Conservation (phyloP, 2,888 invertebrate genomes). For the Omphaloscelis lunosa region DNA sequence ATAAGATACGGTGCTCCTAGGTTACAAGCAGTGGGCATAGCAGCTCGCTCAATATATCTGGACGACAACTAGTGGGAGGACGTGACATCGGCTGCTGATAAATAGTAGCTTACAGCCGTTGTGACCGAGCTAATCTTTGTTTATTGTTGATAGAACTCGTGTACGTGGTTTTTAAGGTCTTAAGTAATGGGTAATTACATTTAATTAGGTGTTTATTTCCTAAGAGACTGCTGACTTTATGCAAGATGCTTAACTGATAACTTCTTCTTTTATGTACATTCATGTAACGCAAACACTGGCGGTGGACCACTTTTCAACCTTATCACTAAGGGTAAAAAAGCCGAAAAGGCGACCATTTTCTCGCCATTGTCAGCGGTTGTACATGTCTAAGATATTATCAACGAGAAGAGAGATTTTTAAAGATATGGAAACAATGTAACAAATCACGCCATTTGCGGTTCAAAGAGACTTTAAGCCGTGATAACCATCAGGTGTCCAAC, state of each 20-base stretch:
- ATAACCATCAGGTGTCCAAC: conserved; percentile 51
- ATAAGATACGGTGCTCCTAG: conserved; percentile 6
- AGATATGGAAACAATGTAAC: neutral
- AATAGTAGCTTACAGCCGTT: conserved; percentile 51
- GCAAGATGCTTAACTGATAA: neutral
- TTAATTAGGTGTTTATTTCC: conserved; percentile 5
- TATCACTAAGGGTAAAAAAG: too few species aligned
- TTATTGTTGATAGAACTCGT: conserved; percentile 55
- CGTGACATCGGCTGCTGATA: conserved; percentile 65
- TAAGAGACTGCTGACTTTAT: neutral
- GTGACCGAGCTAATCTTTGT: conserved; percentile 55
- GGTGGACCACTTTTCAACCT: too few species aligned
- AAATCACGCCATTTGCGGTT: conserved; percentile 7
- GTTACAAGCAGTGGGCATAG: conserved; percentile 40
- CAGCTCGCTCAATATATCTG: conserved; percentile 68
- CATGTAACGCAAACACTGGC: neutral
- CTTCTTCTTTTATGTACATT: neutral
- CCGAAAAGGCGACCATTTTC: too few species aligned
- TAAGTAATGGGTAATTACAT: conserved; percentile 6
- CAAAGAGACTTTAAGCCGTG: conserved; percentile 13
- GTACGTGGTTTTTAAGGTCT: conserved; percentile 25
- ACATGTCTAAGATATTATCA: neutral
- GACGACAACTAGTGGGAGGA: conserved; percentile 63
- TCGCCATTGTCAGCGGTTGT: neutral
- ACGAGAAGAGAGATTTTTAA: neutral